phyloP scores from a whole-genome alignment of 2,888 invertebrate species.

The Caenorhabditis virilis region DNA sequence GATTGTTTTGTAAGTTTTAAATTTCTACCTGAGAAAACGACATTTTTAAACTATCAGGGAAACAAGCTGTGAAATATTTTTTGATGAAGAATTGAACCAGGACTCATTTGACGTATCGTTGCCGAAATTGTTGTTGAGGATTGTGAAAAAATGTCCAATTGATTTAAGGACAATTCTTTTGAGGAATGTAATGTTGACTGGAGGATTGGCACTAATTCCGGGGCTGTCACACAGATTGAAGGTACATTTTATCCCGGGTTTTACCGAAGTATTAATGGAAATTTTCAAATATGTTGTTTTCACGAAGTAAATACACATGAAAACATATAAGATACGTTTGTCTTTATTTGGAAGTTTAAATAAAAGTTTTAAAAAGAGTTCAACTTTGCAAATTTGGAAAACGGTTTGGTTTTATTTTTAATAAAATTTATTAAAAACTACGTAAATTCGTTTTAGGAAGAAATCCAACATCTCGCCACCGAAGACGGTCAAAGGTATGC shows the following conservation, averaged over 20 bases:
- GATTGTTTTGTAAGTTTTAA: constrained; percentile 21
- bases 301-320: no score
- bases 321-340: no score
- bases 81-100: constrained; percentile 20
- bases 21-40: neutral
- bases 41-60: constrained; percentile 16
- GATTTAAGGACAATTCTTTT: constrained; percentile 81
- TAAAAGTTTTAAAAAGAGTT: no score
- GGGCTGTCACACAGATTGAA: constrained; percentile 83
- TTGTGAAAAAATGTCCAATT: constrained; percentile 77
- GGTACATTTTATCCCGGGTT: constrained; percentile 10
- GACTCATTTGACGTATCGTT: constrained; percentile 23
- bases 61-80: constrained; percentile 22
- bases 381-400: no score
- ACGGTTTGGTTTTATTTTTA: no score
- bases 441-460: constrained; percentile 12
- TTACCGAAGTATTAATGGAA: no score
- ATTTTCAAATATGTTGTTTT: no score
- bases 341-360: no score
- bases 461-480: constrained; percentile 9
- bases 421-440: no score
- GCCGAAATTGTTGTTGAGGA: constrained; percentile 8
- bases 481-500: constrained; percentile 22
- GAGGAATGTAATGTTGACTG: constrained; percentile 83
- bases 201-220: constrained; percentile 83